Percentiles rank a stretch among this genome's conserved stretches.
These are phyloP conservation scores for Calyptomena viridis DNA, from an alignment of 2,113 vertebrate species.

Conservation along the genomic window DNA sequence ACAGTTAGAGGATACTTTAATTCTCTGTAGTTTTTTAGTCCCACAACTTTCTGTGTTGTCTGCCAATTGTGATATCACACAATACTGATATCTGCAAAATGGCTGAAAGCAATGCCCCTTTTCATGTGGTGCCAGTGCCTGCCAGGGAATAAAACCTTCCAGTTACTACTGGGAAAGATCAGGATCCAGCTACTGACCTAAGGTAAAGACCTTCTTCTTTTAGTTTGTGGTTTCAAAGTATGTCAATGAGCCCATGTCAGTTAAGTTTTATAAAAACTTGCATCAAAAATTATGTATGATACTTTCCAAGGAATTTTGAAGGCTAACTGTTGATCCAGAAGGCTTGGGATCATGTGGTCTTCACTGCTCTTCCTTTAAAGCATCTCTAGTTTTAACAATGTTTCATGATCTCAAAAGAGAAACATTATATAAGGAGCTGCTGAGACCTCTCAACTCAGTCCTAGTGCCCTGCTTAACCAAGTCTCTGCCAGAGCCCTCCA, in stretches of 20 bases:
- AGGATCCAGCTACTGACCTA: background rate
- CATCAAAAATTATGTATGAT: background rate
- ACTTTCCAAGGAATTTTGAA: background rate
- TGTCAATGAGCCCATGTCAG: background rate
- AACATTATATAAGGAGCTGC: background rate
- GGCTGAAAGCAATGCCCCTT: background rate
- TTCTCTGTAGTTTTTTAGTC: background rate
- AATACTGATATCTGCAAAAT: background rate
- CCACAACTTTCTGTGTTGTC: background rate
- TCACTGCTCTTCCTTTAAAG: background rate
- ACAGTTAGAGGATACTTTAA: background rate
- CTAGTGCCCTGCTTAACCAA: background rate
- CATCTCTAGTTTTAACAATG: background rate
- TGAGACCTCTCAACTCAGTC: background rate
- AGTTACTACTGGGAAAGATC: background rate
- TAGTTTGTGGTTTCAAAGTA: background rate
- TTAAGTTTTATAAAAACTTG: background rate
- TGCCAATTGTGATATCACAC: background rate
- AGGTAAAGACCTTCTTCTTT: background rate
- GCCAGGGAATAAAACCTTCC: background rate
- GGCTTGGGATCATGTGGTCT: background rate
- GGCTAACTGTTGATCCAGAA: background rate
- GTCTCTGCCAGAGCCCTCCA: background rate
- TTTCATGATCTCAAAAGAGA: background rate
- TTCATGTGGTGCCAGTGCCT: background rate